Conservation (phyloP, 1,140 invertebrate genomes). For the Saccostrea glomerata region DNA sequence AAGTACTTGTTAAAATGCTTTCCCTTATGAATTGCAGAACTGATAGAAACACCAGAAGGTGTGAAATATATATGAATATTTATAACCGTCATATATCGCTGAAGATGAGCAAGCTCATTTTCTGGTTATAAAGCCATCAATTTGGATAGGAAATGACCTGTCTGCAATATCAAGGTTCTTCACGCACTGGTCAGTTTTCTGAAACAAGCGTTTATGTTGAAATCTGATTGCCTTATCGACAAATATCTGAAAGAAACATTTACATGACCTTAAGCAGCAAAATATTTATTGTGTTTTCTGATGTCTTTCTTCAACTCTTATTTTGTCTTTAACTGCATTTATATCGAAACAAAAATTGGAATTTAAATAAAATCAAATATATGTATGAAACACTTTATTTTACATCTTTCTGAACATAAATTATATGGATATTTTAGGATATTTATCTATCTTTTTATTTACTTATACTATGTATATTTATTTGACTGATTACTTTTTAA, state of each 20-base stretch:
- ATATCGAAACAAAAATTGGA: too few relatives aligned
- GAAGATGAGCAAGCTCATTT: conserved; percentile 33
- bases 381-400: too few relatives aligned
- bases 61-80: conserved; percentile 35
- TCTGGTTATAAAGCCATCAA: conserved; percentile 27
- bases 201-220: background rate
- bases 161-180: background rate
- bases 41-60: background rate
- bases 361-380: too few relatives aligned
- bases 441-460: too few relatives aligned
- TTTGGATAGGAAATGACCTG: conserved; percentile 26
- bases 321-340: too few relatives aligned
- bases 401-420: too few relatives aligned
- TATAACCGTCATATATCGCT: conserved; percentile 15
- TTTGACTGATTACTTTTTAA: too few relatives aligned
- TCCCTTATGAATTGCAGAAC: background rate
- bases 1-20: background rate
- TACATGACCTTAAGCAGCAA: too few relatives aligned
- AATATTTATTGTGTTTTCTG: too few relatives aligned
- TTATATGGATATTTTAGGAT: too few relatives aligned
- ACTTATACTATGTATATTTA: too few relatives aligned
- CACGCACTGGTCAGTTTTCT: background rate
- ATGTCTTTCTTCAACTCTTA: background rate
- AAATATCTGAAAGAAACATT: background rate
- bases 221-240: conserved; percentile 2